Evolutionary conservation across 2,113 vertebrate genomes (phyloP).

Genomic region (Morone chrysops): DNA sequence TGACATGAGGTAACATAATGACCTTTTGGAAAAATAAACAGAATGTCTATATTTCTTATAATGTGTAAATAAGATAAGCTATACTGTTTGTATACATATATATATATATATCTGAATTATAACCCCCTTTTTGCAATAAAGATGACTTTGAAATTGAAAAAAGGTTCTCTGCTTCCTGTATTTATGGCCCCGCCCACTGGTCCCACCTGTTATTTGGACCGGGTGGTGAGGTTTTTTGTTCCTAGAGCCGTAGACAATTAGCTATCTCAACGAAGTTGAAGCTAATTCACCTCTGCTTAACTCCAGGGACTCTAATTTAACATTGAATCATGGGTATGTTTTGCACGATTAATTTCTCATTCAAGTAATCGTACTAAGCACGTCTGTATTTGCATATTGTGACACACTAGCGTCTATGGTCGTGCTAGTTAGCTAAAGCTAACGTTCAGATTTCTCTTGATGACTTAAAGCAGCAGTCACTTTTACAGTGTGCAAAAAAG

Average conservation of each 20-base stretch:
- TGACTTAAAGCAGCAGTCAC: not conserved
- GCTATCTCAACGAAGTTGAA: conserved; percentile 5
- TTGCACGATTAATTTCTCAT: not conserved
- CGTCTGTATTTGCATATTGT: not conserved
- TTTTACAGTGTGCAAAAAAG: not conserved
- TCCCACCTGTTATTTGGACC: conserved; percentile 41
- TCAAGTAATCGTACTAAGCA: not conserved
- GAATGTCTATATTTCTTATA: too few species aligned
- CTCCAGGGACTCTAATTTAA: not conserved
- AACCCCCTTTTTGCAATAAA: too few species aligned
- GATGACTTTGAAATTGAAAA: too few species aligned
- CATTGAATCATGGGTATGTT: conserved; percentile 74
- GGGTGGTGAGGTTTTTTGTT: conserved; percentile 31
- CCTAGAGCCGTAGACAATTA: conserved; percentile 13
- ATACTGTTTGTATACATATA: too few species aligned
- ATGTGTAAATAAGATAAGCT: too few species aligned
- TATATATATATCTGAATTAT: too few species aligned
- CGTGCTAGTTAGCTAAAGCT: conserved; percentile 32
- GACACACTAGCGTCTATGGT: not conserved
- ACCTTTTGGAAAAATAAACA: too few species aligned
- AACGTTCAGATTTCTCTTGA: not conserved
- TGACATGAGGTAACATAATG: not conserved
- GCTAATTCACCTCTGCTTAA: not conserved
- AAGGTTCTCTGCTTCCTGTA: not conserved
- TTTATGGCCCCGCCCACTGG: conserved; percentile 41